Base-by-base conservation (phyloP, 2,113 vertebrate species). In the Passer montanus region DNA sequence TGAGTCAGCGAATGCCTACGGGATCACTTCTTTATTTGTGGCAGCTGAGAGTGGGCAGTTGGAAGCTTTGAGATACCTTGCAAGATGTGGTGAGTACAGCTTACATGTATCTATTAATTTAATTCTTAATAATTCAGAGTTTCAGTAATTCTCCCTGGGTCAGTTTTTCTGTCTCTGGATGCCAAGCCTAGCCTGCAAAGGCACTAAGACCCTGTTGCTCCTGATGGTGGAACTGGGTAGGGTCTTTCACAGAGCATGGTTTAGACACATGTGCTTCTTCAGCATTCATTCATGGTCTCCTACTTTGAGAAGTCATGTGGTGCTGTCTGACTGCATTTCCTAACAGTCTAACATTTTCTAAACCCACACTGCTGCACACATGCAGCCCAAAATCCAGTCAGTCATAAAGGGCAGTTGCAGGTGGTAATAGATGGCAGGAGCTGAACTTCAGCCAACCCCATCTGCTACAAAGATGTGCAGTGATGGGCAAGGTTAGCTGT, bases 41-140 rank as follows among this genome's bases (percentile, higher is more conserved):
- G 99, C 99, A 0, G 99, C 99, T 67, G 99, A 99, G 96, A 98
- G 98, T 7, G 99, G 99, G 35, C 98, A 98, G 82, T 7, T 99
- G 13, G 98, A 98, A 13, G 93, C 98, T 2, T 76, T 99, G 75
- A 97, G 98, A 55, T 98, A 99, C 94, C 98, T 99, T 44, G 96
- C 98, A 64, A 98, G 98, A 93, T 97, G 97, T 10, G 98, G 98
- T 98, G 90, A 97, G 98, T 96, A 74, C 6, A 37, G 44, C 20
- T 68, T 39, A 27, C 10, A 11, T 13, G 11, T 9, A 15, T 63
- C 73, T 70, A 53, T 49, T 52, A 1, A 7, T 56, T 62, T 59
- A 39, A 39, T 70, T 28, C 73, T 93, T 67, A 37, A 28, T 83
- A 39, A 69, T 87, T 79, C 47, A 52, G 30, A 63, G 41, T 53